Evolutionary conservation across 2,888 invertebrate genomes (phyloP).

Genomic region (Harpalus rufipes): DNA sequence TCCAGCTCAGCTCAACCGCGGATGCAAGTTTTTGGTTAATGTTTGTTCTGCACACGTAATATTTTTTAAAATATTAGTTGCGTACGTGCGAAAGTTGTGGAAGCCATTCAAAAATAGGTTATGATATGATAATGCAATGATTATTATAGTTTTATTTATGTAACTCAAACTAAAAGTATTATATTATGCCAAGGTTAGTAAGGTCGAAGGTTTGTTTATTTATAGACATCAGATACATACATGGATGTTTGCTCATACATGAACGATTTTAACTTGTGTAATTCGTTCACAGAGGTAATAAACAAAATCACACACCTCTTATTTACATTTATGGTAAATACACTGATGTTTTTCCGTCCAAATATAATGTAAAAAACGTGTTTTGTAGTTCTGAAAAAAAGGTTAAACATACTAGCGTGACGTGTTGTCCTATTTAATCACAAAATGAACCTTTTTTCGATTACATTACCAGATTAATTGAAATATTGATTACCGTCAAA

Average conservation of each 20-base stretch:
- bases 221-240: conserved; percentile 51
- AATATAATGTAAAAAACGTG: conserved; percentile 34
- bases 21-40: not conserved
- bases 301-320: conserved; percentile 31
- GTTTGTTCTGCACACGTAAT: not conserved
- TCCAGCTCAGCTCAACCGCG: not conserved
- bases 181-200: conserved; percentile 59
- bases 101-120: conserved; percentile 21
- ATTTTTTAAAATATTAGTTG: not conserved
- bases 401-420: conserved; percentile 5
- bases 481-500: conserved; percentile 39
- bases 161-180: conserved; percentile 54
- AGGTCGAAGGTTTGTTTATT: conserved; percentile 60
- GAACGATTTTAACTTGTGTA: not conserved
- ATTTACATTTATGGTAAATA: conserved; percentile 10
- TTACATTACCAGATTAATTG: conserved; percentile 32
- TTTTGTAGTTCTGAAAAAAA: conserved; percentile 7
- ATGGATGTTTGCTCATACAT: conserved; percentile 27
- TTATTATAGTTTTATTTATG: conserved; percentile 45
- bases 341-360: not conserved
- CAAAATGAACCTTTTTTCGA: conserved; percentile 40
- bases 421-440: conserved; percentile 32
- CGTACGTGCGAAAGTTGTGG: not conserved
- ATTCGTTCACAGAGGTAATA: conserved; percentile 17
- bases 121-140: conserved; percentile 19